Evolutionary conservation across 2,113 vertebrate species (phyloP).

Genomic region (Grallaria varia): DNA sequence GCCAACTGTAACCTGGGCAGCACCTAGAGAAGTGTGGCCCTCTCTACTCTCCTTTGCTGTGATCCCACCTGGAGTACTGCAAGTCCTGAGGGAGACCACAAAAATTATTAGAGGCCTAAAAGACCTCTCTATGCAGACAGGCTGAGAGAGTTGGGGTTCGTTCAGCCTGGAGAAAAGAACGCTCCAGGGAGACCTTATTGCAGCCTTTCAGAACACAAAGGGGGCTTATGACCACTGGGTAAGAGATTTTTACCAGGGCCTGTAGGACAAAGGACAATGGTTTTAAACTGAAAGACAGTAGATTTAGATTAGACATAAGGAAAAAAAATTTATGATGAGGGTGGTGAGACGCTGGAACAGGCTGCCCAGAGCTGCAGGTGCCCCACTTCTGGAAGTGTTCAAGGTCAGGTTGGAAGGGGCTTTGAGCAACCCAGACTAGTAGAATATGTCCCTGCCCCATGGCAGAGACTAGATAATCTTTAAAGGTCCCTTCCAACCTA

Average conservation of each 20-base stretch:
- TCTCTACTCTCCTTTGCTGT: neutral
- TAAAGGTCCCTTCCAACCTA: neutral
- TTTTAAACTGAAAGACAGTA: neutral
- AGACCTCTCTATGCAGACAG: neutral
- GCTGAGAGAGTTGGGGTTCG: neutral
- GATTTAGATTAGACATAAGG: neutral
- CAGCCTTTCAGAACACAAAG: neutral
- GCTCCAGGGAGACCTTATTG: neutral
- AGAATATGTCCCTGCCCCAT: neutral
- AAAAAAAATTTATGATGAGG: neutral
- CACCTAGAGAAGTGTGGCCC: neutral
- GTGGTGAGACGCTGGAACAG: neutral
- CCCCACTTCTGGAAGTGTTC: neutral
- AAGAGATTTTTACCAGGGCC: neutral
- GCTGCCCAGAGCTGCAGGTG: neutral
- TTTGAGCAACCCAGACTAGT: neutral
- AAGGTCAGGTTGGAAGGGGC: neutral
- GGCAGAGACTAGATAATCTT: neutral
- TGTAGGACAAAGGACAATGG: neutral
- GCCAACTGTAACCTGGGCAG: neutral
- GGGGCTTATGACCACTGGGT: neutral
- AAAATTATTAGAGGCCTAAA: neutral
- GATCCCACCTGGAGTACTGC: neutral
- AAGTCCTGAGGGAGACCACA: neutral
- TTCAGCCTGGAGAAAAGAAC: neutral